Conservation (phyloP, 2,113 vertebrate genomes). For the Mustela nigripes region DNA sequence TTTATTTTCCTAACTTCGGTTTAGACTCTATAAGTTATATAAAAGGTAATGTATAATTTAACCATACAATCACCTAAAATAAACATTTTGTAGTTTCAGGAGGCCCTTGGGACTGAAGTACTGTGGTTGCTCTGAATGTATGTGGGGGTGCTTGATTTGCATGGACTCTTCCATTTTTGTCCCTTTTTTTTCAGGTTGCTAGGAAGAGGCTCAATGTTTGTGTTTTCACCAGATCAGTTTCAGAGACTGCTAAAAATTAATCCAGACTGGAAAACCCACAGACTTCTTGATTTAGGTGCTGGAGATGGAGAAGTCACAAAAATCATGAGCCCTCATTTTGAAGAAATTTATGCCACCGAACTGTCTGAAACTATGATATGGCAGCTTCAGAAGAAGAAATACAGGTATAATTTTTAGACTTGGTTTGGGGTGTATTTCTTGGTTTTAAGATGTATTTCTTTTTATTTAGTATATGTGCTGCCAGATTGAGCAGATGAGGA, state of each 20-base stretch:
- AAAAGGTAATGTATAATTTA: not conserved
- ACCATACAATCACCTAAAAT: not conserved
- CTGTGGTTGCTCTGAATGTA: not conserved
- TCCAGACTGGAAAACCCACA: slow-evolving; percentile 94
- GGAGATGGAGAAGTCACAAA: slow-evolving; percentile 97
- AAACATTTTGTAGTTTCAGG: not conserved
- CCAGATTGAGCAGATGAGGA: not conserved
- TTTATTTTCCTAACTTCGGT: slow-evolving; percentile 20
- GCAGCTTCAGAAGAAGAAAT: slow-evolving; percentile 97
- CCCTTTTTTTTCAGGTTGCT: slow-evolving; percentile 91
- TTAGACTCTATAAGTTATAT: not conserved
- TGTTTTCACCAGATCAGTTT: slow-evolving; percentile 97
- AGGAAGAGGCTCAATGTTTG: slow-evolving; percentile 98
- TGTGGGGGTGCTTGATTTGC: not conserved
- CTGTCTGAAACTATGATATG: slow-evolving; percentile 98
- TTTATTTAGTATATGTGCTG: not conserved
- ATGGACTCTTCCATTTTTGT: slow-evolving; percentile 63
- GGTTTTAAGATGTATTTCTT: slow-evolving; percentile 40
- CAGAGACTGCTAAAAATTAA: slow-evolving; percentile 93
- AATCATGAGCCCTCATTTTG: slow-evolving; percentile 96
- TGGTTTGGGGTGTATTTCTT: not conserved
- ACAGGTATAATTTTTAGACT: slow-evolving; percentile 89
- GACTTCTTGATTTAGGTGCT: slow-evolving; percentile 97
- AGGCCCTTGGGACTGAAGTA: not conserved
- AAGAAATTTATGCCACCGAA: slow-evolving; percentile 96